Base-by-base conservation (phyloP, 2,113 vertebrate species). In the Balaeniceps rex region DNA sequence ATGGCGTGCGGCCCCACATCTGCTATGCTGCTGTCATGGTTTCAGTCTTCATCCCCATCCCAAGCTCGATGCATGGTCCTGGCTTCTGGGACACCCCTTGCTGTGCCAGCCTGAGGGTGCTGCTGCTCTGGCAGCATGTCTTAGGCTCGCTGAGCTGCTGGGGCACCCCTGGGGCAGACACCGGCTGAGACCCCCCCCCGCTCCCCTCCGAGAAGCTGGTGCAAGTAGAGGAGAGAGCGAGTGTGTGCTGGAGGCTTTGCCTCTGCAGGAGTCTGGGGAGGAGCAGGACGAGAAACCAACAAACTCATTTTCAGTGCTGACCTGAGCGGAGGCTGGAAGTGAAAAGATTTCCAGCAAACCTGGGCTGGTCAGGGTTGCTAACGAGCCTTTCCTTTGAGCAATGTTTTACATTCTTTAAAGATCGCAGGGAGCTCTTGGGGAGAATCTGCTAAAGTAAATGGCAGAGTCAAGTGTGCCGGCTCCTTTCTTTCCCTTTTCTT, bases 371-470 rank as follows among this genome's bases (percentile, higher is more conserved):
- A 97, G 97, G 97, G 86, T 97, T 97, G 97, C 97, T 98, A 98
- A 98, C 97, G 66, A 98, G 98, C 98, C 98, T 97, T 97, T 98
- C 95, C 98, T 98, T 98, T 97, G 96, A 98, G 98, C 94, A 93
- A 93, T 76, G 98, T 97, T 98, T 97, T 97, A 97, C 97, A 95
- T 97, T 96, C 97, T 97, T 96, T 97, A 95, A 97, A 96, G 97
- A 97, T 96, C 63, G 89, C 91, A 94, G 97, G 95, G 88, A 93
- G 97, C 97, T 97, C 95, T 96, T 89, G 88, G 96, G 65, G 81
- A 97, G 97, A 95, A 97, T 95, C 97, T 97, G 90, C 96, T 95
- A 79, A 97, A 96, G 97, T 97, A 97, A 96, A 97, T 97, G 97
- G 97, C 97, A 97, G 97, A 98, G 98, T 98, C 97, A 95, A 97